Evolutionary conservation across 2,888 invertebrate genomes (phyloP), one percentile per base, ranked within the genome.

Genomic region (Rhagophthalmus giganteus): DNA sequence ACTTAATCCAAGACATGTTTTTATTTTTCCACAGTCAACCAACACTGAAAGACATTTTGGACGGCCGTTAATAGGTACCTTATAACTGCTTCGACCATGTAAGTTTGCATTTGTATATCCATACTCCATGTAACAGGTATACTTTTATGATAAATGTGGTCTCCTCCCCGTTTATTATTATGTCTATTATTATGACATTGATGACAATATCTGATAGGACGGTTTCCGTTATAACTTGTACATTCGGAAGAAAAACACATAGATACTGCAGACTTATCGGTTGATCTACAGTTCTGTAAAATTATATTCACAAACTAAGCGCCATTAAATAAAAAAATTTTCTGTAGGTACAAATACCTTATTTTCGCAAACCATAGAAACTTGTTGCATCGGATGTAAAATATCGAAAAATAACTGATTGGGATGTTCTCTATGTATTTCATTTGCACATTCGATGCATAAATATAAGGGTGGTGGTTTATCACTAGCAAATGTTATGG

Each of bases 201-300:
- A 60, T 85, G 81, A 71, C 94, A 94, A 72, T 93, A 94, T 34
- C 97, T 84, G 55, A 98, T 94, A 1, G 99, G 99, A 70, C 94
- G 91, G 72, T 95, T 94, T 16, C 94, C 91, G 73, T 98, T 98
- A 70, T 92, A 93, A 69, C 92, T 92, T 27, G 94, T 94, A 72
- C 99, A 99, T 73, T 98, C 98, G 33, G 88, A 90, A 1, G 94
- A 93, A 74, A 98, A 98, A 72, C 99, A 99, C 35, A 97, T 94
- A 6, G 94, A 92, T 55, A 94, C 87, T 0, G 97, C 96, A 1
- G 90, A 85, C 74, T 95, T 96, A 63, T 95, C 93, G 1, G 84
- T 80, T 0, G 94, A 90, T 34, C 93, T 85, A 70, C 98, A 98
- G 71, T 94, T 97, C 90, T 94, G 72, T 14, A 77, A 74, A 11